phyloP scores from a whole-genome alignment of 2,888 invertebrate species.

The Temnothorax unifasciatus region DNA sequence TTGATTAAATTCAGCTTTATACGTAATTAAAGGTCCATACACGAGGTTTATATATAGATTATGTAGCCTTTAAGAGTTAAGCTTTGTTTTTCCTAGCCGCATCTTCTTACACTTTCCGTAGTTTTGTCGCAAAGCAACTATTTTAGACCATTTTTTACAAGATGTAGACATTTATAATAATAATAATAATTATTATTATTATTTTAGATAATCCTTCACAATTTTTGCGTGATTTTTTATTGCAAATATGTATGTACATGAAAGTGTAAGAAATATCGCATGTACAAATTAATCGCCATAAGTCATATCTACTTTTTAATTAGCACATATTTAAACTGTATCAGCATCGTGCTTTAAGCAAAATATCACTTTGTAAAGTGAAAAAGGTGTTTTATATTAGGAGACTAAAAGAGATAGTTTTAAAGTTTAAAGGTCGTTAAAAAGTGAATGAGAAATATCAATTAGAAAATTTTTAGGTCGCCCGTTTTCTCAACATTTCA shows the following conservation, averaged over 20 bases:
- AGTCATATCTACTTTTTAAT: not conserved
- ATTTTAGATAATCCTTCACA: not conserved
- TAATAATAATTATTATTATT: not conserved
- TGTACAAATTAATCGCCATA: not conserved
- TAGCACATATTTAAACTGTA: not conserved
- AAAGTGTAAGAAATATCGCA: slow-evolving; percentile 23
- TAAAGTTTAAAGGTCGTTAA: slow-evolving; percentile 6
- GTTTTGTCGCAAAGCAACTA: not conserved
- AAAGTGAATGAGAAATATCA: not conserved
- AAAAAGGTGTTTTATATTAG: slow-evolving; percentile 27
- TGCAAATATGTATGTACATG: not conserved
- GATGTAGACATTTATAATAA: not conserved
- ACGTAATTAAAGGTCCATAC: no score
- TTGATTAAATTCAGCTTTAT: no score
- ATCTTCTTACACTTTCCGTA: slow-evolving; percentile 13
- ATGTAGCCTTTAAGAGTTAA: not conserved
- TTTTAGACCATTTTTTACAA: not conserved
- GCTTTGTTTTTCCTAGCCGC: not conserved
- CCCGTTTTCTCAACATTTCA: not conserved
- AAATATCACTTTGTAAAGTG: not conserved
- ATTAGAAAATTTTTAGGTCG: not conserved
- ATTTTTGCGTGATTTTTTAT: not conserved
- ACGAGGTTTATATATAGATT: no score
- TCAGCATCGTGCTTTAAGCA: not conserved
- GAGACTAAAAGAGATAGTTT: not conserved